Evolutionary conservation across 1,140 invertebrate genomes (phyloP), one percentile per base, ranked within the genome.

Genomic region (Aphelinus certus): DNA sequence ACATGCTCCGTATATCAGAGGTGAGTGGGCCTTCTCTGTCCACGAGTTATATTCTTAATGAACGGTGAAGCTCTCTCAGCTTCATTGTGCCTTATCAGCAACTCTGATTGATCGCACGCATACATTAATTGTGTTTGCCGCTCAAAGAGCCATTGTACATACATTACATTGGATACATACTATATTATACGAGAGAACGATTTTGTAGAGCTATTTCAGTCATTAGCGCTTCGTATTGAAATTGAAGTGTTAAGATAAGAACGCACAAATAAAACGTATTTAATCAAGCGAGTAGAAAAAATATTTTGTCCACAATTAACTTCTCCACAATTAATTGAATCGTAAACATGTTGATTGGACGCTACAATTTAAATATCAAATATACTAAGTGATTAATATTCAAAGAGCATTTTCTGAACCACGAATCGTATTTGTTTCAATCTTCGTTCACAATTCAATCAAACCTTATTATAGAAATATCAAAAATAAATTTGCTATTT

Each of bases 41-140:
- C 56, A 26, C 45, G 9, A 9, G 48, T 42, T 43, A 47, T 10
- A 70, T 61, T 61, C 49, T 70, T 61, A n/a, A n/a, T n/a, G n/a
- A n/a, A n/a, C n/a, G n/a, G n/a, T n/a, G n/a, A n/a, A n/a, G n/a
- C n/a, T n/a, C n/a, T n/a, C 55, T 42, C 7, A 42, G 51, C 57
- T 61, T 70, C 61, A 70, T 69, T 56, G 67, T 6, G 56, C 51
- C 47, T 70, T 70, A 70, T 61, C 60, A 60, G 49, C 67, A 70
- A 51, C 7, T 60, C 47, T 70, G 67, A 70, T 61, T 70, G 57
- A 70, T 68, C 61, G 57, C 51, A 69, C 51, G 61, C 67, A 61
- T 49, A 60, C 48, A 47, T 51, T 51, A 70, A 68, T 2, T 42
- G 60, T 42, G 7, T 51, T 3, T 47, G 57, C 48, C 57, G 61